Conservation (phyloP, 2,888 invertebrate species). For the Amblyjoppa fuscipennis region DNA sequence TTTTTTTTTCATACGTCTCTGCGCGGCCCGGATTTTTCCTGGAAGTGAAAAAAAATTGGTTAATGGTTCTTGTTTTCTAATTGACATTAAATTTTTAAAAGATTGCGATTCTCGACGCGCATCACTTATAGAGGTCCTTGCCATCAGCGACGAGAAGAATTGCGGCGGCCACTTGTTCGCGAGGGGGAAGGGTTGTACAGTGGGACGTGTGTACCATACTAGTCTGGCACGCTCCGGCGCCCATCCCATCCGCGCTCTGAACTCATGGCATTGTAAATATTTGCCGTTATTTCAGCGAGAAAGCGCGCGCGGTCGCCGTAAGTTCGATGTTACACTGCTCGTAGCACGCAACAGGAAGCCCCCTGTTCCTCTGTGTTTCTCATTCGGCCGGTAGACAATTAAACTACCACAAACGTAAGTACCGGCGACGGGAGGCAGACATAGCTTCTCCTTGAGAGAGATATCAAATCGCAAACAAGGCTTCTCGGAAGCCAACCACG, state of each 20-base stretch:
- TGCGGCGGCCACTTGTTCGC: constrained; percentile 48
- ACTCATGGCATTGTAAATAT: constrained; percentile 70
- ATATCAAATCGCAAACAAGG: constrained; percentile 5
- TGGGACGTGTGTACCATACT: constrained; percentile 26
- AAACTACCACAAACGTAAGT: background rate
- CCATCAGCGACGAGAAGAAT: constrained; percentile 7
- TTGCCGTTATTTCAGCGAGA: constrained; percentile 73
- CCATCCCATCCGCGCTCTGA: background rate
- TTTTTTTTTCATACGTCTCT: background rate
- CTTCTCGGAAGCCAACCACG: background rate
- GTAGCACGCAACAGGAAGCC: constrained; percentile 62
- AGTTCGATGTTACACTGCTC: constrained; percentile 25
- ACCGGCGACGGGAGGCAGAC: background rate
- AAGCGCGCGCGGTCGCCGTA: constrained; percentile 46
- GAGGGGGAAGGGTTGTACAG: constrained; percentile 32
- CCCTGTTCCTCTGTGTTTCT: constrained; percentile 29
- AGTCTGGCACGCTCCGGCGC: constrained; percentile 42
- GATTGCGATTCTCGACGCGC: background rate
- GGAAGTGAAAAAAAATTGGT: background rate
- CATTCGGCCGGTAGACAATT: constrained; percentile 27
- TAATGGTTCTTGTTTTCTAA: background rate
- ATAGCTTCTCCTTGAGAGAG: background rate
- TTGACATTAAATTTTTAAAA: background rate
- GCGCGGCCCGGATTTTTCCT: background rate
- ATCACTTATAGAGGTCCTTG: background rate